Evolutionary conservation across 2,888 invertebrate species (phyloP), one percentile per base, ranked within the genome.

Genomic region (Incurvaria masculella): DNA sequence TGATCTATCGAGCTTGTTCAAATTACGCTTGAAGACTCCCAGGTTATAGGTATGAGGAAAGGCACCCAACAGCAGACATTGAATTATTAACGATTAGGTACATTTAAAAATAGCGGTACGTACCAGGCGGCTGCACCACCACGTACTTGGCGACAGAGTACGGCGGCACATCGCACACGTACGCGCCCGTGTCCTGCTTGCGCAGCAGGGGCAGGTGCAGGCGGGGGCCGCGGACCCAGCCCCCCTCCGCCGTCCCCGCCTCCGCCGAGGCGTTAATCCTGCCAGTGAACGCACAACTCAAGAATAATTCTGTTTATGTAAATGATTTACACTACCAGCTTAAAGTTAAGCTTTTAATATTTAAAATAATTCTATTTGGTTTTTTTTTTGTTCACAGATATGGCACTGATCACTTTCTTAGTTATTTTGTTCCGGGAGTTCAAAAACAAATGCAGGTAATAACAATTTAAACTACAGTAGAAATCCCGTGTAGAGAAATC

Each of bases 111-210:
- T 20, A 14, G n/a, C 26, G 19, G 41, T 17, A 19, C 49, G 60
- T 55, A 72, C 73, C 66, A 47, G 44, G 59, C 0, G 58, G 56
- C 56, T 78, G 76, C 48, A 78, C 75, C 2, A 75, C 56, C 17
- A 78, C 62, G 23, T 68, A 73, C 57, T 76, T 76, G 54, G 65
- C 68, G 51, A 63, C 63, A 43, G 74, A 74, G 62, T 65, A 71
- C 0, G 75, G 75, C 1, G 74, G 73, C 0, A 68, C 65, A 0
- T 74, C 72, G 51, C 78, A 78, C 60, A 76, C 64, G 56, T 75
- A 76, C 47, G 68, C 68, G 0, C 76, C 76, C 39, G 68, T 69
- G 59, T 76, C 76, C 0, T 60, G 41, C 6, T 57, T 45, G 26
- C 61, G 61, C 2, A 76, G 58, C 33, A n/a, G 11, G 8, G 33